Conservation (phyloP, 2,113 vertebrate genomes). For the Boulengeromyrus knoepffleri region DNA sequence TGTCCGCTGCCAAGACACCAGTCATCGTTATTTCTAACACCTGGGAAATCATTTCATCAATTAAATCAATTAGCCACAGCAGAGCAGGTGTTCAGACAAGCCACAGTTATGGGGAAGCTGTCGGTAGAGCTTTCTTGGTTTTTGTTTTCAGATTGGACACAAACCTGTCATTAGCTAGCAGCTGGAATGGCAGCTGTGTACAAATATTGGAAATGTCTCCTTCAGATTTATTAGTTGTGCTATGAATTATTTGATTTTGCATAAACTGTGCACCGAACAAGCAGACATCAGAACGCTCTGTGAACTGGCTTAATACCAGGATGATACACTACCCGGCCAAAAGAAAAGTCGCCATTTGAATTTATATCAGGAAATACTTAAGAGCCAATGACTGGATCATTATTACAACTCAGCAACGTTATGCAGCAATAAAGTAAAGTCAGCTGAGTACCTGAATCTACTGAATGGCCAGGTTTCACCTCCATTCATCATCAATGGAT, state of each 20-base stretch:
- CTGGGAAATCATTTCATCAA: background rate
- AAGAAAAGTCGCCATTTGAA: too few species aligned
- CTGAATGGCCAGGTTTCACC: too few species aligned
- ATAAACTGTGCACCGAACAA: background rate
- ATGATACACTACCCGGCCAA: background rate
- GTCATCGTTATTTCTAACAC: background rate
- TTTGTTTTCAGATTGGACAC: background rate
- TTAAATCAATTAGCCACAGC: background rate
- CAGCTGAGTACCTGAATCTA: too few species aligned
- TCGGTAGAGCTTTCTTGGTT: background rate
- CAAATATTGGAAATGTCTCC: background rate
- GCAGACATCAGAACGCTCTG: background rate
- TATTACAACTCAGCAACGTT: too few species aligned
- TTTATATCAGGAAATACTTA: too few species aligned
- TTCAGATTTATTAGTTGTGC: background rate
- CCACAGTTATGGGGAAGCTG: background rate
- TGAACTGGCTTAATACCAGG: background rate
- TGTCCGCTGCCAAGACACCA: background rate
- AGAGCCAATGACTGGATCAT: too few species aligned
- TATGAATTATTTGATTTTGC: background rate
- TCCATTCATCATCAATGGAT: too few species aligned
- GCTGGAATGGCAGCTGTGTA: background rate
- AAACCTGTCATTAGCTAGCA: background rate
- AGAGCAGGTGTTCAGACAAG: background rate
- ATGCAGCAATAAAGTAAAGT: too few species aligned